Evolutionary conservation across 2,888 invertebrate genomes (phyloP).

Genomic region (Carpatolechia fugitivella): DNA sequence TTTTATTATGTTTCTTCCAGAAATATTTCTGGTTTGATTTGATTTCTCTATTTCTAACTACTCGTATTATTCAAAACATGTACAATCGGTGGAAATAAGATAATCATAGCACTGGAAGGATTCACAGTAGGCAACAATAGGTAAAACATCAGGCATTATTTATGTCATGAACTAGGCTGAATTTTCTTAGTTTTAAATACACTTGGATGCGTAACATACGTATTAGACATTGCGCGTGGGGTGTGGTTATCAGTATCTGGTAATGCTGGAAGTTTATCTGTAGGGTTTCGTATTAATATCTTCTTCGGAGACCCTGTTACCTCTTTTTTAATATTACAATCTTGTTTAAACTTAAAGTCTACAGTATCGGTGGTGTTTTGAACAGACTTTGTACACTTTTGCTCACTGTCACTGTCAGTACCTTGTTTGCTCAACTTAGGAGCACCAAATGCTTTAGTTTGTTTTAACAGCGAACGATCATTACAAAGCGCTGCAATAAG

Average conservation of each 20-base stretch:
- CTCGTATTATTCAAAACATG: not conserved
- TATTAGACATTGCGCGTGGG: slow-evolving; percentile 84
- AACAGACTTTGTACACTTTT: slow-evolving; percentile 64
- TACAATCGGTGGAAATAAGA: slow-evolving; percentile 53
- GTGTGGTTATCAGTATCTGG: slow-evolving; percentile 74
- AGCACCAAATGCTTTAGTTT: slow-evolving; percentile 91
- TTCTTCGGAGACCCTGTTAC: slow-evolving; percentile 81
- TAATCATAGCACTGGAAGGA: slow-evolving; percentile 75
- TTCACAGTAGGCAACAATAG: slow-evolving; percentile 56
- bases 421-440: slow-evolving; percentile 79
- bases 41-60: too few species aligned
- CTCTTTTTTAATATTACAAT: slow-evolving; percentile 77
- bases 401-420: slow-evolving; percentile 71
- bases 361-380: slow-evolving; percentile 67
- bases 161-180: slow-evolving; percentile 68
- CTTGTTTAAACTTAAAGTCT: slow-evolving; percentile 68
- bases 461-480: slow-evolving; percentile 92
- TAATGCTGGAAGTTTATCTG: slow-evolving; percentile 86
- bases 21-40: too few species aligned
- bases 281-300: slow-evolving; percentile 83
- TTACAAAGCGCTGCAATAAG: slow-evolving; percentile 96
- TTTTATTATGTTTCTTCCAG: too few species aligned
- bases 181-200: slow-evolving; percentile 64
- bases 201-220: slow-evolving; percentile 81
- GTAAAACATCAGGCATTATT: slow-evolving; percentile 21